Conservation (phyloP, 2,113 vertebrate genomes). For the Campylomormyrus numenius region DNA sequence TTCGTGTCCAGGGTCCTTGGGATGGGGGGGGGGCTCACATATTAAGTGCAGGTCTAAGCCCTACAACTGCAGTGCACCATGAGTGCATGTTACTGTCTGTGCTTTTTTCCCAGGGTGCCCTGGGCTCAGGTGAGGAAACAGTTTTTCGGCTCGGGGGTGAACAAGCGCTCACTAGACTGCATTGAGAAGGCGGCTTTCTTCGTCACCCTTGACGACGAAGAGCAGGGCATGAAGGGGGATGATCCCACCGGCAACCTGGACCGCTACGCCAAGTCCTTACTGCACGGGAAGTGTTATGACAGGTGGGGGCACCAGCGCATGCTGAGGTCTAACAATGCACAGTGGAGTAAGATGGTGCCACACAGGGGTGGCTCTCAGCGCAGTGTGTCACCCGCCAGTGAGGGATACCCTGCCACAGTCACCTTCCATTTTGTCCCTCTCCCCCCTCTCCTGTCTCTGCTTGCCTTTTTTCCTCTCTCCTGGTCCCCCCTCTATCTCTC, state of each 20-base stretch:
- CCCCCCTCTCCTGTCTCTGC: not conserved
- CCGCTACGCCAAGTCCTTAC: slow-evolving; percentile 69
- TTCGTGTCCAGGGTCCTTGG: not conserved
- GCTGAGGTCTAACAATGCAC: not conserved
- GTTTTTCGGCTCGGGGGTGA: slow-evolving; percentile 60
- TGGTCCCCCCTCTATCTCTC: not conserved
- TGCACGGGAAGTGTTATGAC: slow-evolving; percentile 78
- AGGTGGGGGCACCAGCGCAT: slow-evolving; percentile 54
- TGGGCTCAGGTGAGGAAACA: slow-evolving; percentile 66
- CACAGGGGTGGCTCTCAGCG: not conserved
- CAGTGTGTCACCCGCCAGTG: not conserved
- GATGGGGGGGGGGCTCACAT: not conserved
- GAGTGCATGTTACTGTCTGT: not conserved
- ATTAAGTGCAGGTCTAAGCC: not conserved
- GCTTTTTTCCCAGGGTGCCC: slow-evolving; percentile 49
- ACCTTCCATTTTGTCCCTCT: not conserved
- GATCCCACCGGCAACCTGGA: slow-evolving; percentile 68
- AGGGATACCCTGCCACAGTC: not conserved
- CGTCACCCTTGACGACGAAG: slow-evolving; percentile 68
- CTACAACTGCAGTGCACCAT: not conserved
- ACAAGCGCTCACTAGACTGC: slow-evolving; percentile 60
- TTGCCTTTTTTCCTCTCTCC: not conserved
- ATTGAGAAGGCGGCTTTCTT: slow-evolving; percentile 80
- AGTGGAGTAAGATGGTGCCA: not conserved
- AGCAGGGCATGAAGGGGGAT: slow-evolving; percentile 66